phyloP scores from a whole-genome alignment of 2,888 invertebrate genomes.

The Drosophila rubida region DNA sequence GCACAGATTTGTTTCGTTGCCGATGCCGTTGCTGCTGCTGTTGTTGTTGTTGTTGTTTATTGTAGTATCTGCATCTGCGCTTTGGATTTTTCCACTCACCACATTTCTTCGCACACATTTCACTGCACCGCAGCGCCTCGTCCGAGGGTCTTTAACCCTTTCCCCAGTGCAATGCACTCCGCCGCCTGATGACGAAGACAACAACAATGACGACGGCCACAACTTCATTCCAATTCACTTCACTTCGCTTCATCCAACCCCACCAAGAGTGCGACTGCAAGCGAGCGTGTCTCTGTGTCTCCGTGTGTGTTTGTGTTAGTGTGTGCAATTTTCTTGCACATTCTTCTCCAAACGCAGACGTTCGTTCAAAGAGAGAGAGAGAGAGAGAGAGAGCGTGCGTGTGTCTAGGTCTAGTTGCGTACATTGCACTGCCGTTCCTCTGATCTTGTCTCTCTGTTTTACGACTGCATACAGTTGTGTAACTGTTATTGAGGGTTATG shows the following conservation, averaged over 20 bases:
- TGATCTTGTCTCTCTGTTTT: constrained; percentile 34
- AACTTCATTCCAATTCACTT: constrained; percentile 50
- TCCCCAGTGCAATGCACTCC: constrained; percentile 80
- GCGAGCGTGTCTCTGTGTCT: constrained; percentile 10
- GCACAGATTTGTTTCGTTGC: constrained; percentile 51
- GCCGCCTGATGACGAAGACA: constrained; percentile 41
- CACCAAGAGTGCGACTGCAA: constrained; percentile 25
- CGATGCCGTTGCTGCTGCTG: constrained; percentile 5
- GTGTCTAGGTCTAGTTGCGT: constrained; percentile 58
- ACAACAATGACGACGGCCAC: constrained; percentile 41
- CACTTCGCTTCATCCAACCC: constrained; percentile 42
- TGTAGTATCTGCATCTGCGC: constrained; percentile 36
- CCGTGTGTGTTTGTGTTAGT: constrained; percentile 18
- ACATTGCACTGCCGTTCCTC: constrained; percentile 35
- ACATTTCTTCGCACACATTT: constrained; percentile 69
- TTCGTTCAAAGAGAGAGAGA: too few species aligned
- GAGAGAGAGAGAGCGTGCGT: not conserved
- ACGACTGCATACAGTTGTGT: constrained; percentile 77
- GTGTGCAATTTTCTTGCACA: constrained; percentile 74
- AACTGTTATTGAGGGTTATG: constrained; percentile 81
- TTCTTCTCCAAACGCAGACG: constrained; percentile 55
- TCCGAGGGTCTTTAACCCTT: constrained; percentile 83
- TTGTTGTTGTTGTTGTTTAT: constrained; percentile 7
- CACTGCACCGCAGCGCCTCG: constrained; percentile 45
- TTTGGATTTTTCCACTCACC: constrained; percentile 74